phyloP scores from a whole-genome alignment of 2,888 invertebrate species.

The Trichopria drosophilae region DNA sequence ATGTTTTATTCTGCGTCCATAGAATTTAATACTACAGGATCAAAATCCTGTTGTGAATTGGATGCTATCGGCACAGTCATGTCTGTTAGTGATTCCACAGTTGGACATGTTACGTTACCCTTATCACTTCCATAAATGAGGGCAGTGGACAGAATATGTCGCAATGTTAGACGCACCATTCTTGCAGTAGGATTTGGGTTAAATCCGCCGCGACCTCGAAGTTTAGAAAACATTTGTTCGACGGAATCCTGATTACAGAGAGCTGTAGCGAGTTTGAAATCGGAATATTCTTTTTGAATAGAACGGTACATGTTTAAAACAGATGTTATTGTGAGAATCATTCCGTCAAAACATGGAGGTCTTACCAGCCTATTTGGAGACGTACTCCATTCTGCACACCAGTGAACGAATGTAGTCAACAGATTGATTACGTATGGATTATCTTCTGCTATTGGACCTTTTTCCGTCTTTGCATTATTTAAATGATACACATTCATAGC shows the following conservation, averaged over 20 bases:
- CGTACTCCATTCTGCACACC: slow-evolving; percentile 15
- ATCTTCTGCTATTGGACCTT: slow-evolving; percentile 17
- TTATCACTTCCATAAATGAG: slow-evolving; percentile 21
- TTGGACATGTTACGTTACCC: slow-evolving; percentile 26
- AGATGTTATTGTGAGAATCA: too few relatives aligned
- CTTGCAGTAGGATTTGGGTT: slow-evolving; percentile 33
- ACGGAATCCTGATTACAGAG: slow-evolving; percentile 32
- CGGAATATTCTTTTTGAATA: slow-evolving; percentile 9
- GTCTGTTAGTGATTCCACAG: neutral
- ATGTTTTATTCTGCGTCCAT: too few relatives aligned
- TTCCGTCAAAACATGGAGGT: too few relatives aligned
- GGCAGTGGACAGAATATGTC: slow-evolving; percentile 29
- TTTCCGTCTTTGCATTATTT: neutral
- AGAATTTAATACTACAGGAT: too few relatives aligned
- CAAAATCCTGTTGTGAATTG: too few relatives aligned
- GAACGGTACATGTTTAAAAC: slow-evolving; percentile 15
- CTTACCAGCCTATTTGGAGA: too few relatives aligned
- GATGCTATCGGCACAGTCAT: too few relatives aligned
- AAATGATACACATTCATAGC: slow-evolving; percentile 13
- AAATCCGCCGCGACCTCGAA: slow-evolving; percentile 33
- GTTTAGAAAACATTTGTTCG: slow-evolving; percentile 32
- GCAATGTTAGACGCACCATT: slow-evolving; percentile 19
- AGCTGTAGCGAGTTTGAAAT: slow-evolving; percentile 24
- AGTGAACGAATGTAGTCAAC: slow-evolving; percentile 13
- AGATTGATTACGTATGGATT: slow-evolving; percentile 21